These are phyloP conservation scores for Polydrusus tereticollis DNA, from an alignment of 2,888 invertebrate species.

Conservation along the genomic window DNA sequence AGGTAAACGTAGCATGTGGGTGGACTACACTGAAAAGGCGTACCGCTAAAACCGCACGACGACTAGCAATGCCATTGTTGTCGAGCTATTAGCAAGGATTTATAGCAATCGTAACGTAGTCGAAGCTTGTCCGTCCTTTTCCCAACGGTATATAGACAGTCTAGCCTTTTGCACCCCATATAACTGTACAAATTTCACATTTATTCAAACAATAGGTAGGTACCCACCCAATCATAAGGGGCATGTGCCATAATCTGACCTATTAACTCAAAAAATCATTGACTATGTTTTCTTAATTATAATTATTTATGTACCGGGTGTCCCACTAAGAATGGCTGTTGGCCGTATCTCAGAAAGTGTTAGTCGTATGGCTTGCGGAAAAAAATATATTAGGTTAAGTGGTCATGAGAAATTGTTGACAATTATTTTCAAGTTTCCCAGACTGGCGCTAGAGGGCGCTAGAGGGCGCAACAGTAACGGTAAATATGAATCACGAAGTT, in stretches of 20 bases:
- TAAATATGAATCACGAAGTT: too few relatives aligned
- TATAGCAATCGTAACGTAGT: slow-evolving; percentile 67
- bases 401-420: too few relatives aligned
- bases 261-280: not conserved
- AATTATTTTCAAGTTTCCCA: too few relatives aligned
- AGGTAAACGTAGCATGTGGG: slow-evolving; percentile 61
- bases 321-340: too few relatives aligned
- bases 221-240: too few relatives aligned
- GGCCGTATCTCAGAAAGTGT: too few relatives aligned
- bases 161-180: slow-evolving; percentile 41
- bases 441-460: too few relatives aligned
- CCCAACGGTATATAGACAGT: slow-evolving; percentile 45
- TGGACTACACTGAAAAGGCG: slow-evolving; percentile 67
- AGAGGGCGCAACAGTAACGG: too few relatives aligned
- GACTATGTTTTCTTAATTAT: not conserved
- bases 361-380: too few relatives aligned
- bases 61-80: slow-evolving; percentile 66
- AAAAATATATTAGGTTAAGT: too few relatives aligned
- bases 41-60: slow-evolving; percentile 65
- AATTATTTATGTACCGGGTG: not conserved
- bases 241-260: not conserved
- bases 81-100: slow-evolving; percentile 67
- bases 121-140: slow-evolving; percentile 58
- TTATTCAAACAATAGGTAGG: not conserved
- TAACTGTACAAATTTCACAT: slow-evolving; percentile 40